phyloP scores from a whole-genome alignment of 1,140 invertebrate genomes.

The Hetaerina americana region DNA sequence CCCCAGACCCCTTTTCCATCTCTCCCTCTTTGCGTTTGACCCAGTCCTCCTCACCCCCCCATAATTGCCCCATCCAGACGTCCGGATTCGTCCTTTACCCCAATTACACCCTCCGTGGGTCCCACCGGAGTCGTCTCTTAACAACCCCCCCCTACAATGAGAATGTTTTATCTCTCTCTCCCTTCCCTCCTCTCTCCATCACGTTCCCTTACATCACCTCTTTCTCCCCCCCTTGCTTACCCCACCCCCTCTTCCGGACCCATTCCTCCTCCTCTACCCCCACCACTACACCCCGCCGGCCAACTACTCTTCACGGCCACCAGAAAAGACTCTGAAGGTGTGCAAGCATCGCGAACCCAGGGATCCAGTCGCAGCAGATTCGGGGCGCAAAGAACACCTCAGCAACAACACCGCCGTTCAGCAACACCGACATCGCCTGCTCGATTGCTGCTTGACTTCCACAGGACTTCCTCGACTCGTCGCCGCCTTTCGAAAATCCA shows the following conservation, averaged over 20 bases:
- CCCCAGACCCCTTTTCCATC: too few species aligned
- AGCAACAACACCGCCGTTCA: neutral
- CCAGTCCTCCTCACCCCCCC: neutral
- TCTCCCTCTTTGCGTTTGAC: neutral
- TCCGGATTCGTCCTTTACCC: neutral
- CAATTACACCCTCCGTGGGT: too few species aligned
- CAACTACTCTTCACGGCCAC: neutral
- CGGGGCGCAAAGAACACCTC: neutral
- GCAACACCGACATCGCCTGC: neutral
- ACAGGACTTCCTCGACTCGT: neutral
- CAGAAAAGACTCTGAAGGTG: neutral
- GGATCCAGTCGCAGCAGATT: neutral
- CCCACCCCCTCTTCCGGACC: neutral
- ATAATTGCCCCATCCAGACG: neutral
- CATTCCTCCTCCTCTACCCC: neutral
- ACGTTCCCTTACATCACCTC: neutral
- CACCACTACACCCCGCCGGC: too few species aligned
- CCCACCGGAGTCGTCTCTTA: too few species aligned
- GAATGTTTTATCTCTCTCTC: too few species aligned
- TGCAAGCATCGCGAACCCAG: neutral
- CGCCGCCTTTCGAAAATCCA: neutral
- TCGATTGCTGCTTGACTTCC: neutral
- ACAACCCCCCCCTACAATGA: too few species aligned
- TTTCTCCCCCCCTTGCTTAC: neutral
- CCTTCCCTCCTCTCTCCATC: too few species aligned